Base-by-base conservation (phyloP, 1,140 invertebrate species). In the Ostrea denselamellosa region DNA sequence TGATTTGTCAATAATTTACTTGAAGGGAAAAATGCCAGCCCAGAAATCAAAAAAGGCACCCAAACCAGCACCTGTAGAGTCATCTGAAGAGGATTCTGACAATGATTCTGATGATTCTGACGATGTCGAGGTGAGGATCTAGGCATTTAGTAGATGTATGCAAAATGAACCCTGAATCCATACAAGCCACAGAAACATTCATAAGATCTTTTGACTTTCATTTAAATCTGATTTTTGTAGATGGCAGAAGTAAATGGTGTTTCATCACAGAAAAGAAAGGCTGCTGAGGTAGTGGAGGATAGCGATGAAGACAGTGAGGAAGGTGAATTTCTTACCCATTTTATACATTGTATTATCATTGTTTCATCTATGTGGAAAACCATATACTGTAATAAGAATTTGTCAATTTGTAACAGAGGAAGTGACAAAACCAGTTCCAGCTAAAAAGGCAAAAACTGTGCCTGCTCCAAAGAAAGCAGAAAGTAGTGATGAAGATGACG, bases 251-350 rank as follows among this genome's bases (percentile, higher is more conserved):
- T 77, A 28, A 86, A 86, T 53, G 85, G 65, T 52, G 62, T n/a
- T 25, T 54, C 85, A 77, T 65, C 85, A 53, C 85, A 86, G 68
- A 86, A 86, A 77, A 51, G 85, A 9, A 86, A 90, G 82, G 77
- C 85, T 52, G 82, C 68, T 17, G 44, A 62, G 44, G 68, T 86
- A 8, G 65, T 54, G 44, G 85, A 87, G 25, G 25, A 53, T n/a
- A 83, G 68, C 83, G 86, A 87, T 88, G 89, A 86, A 5, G 85
- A 82, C 10, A 68, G 14, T 3, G 17, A 28, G 14, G 51, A 85
- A 54, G 68, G 68, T 77, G 7, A 77, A 77, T 34, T 17, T 77
- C 22, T 28, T 34, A 14, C 28, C 25, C 22, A 44, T 34, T 28
- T 77, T 12, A 12, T 25, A 3, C 5, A 22, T 25, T 25, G 12